Percentiles rank a stretch among this genome's conserved stretches.
Evolutionary conservation across 2,888 invertebrate species (phyloP).

Genomic region (Pyralis farinalis): DNA sequence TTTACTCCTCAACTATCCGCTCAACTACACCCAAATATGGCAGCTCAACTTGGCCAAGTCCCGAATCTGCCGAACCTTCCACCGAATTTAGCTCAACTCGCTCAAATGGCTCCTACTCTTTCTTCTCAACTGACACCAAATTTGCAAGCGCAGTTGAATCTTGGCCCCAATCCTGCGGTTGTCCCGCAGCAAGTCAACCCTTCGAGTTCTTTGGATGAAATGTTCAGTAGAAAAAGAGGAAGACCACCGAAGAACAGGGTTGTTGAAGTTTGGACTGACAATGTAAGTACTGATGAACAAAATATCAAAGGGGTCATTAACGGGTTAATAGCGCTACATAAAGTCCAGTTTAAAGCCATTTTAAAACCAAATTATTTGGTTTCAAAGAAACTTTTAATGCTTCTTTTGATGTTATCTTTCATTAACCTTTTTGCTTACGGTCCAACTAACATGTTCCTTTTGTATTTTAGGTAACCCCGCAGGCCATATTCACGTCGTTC

Average conservation of each 20-base stretch:
- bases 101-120: slow-evolving; percentile 71
- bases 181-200: slow-evolving; percentile 66
- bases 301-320: not conserved
- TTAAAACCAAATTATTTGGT: too few relatives aligned
- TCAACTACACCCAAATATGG: slow-evolving; percentile 73
- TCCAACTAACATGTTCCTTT: slow-evolving; percentile 1
- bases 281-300: slow-evolving; percentile 74
- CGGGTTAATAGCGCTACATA: too few relatives aligned
- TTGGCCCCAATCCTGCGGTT: slow-evolving; percentile 57
- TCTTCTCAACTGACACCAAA: slow-evolving; percentile 66
- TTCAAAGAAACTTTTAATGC: too few relatives aligned
- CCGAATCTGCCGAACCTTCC: slow-evolving; percentile 59
- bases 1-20: slow-evolving; percentile 73
- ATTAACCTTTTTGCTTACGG: too few relatives aligned
- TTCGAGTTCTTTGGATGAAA: slow-evolving; percentile 91
- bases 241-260: slow-evolving; percentile 98
- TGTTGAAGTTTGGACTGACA: slow-evolving; percentile 94
- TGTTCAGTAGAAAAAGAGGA: slow-evolving; percentile 95
- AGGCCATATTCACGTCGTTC: slow-evolving; percentile 96
- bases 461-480: slow-evolving; percentile 84
- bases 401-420: too few relatives aligned
- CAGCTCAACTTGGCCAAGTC: slow-evolving; percentile 71
- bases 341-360: too few relatives aligned
- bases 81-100: slow-evolving; percentile 68
- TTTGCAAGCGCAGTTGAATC: slow-evolving; percentile 63